A percentile compares a stretch with the other conserved stretches of the same genome.
These are phyloP conservation scores for Aporrectodea caliginosa DNA, from an alignment of 1,140 invertebrate species.

Conservation along the genomic window DNA sequence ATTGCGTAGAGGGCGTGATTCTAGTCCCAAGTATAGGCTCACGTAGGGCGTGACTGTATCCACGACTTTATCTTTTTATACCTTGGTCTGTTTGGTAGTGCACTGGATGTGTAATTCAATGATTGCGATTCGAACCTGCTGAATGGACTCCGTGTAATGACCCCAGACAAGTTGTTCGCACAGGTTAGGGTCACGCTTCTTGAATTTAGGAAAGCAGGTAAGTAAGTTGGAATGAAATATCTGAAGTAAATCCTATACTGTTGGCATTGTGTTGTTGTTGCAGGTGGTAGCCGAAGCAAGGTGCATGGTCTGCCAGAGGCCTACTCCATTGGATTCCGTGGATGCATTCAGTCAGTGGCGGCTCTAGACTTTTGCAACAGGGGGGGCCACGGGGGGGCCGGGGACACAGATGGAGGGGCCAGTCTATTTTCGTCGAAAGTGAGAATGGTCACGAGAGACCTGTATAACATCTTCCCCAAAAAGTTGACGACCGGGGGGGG, in stretches of 20 bases:
- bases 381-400: no score
- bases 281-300: constrained; percentile 19
- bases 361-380: no score
- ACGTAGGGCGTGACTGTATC: no score
- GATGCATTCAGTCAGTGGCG: constrained; percentile 63
- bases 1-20: no score
- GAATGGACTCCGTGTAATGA: not conserved
- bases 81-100: no score
- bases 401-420: no score
- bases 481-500: no score
- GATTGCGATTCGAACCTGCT: not conserved
- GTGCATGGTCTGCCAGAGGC: constrained; percentile 58
- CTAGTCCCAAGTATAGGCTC: no score
- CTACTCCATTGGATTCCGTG: constrained; percentile 63
- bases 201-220: no score
- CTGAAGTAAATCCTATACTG: not conserved
- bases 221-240: not conserved
- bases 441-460: not conserved
- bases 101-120: not conserved
- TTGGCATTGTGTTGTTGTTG: not conserved
- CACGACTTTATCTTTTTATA: not conserved
- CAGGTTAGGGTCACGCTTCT: not conserved
- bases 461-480: no score
- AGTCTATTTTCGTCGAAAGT: no score
- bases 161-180: not conserved